Percentiles rank a stretch among this genome's conserved stretches.
phyloP scores from a whole-genome alignment of 2,797 vertebrate genomes.

The Jordanella pulchra region DNA sequence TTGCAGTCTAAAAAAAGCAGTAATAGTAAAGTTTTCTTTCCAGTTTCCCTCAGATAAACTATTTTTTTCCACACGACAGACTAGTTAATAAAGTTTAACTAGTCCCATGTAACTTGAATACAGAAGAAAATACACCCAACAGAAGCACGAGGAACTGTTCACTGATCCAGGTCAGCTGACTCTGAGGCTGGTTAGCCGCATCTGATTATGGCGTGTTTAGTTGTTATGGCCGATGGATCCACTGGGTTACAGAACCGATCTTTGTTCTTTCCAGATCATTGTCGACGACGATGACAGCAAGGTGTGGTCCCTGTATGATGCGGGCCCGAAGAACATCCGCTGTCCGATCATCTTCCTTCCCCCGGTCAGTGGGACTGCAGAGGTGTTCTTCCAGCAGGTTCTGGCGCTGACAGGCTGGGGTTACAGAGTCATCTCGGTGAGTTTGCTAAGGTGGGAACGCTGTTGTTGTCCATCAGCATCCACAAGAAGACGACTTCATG shows the following conservation, averaged over 20 bases:
- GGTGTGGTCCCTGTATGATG: slow-evolving; percentile 97
- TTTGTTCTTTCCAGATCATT: slow-evolving; percentile 85
- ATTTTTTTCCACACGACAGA: too few relatives aligned
- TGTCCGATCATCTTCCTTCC: slow-evolving; percentile 97
- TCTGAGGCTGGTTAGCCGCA: neutral
- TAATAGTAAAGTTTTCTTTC: too few relatives aligned
- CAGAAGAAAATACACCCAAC: too few relatives aligned
- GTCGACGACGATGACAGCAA: slow-evolving; percentile 99
- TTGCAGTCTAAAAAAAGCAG: too few relatives aligned
- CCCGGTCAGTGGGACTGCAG: slow-evolving; percentile 95
- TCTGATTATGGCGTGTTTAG: neutral
- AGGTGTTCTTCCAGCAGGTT: slow-evolving; percentile 97
- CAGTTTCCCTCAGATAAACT: too few relatives aligned
- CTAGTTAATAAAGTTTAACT: too few relatives aligned
- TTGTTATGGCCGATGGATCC: neutral
- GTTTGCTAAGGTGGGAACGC: neutral
- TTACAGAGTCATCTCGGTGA: slow-evolving; percentile 96
- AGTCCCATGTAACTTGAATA: too few relatives aligned
- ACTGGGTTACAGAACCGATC: neutral
- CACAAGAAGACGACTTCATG: neutral
- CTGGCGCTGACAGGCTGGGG: slow-evolving; percentile 95
- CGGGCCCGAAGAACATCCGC: slow-evolving; percentile 91
- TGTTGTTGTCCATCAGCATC: neutral
- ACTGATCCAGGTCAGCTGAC: neutral
- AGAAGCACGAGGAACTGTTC: too few relatives aligned